Base-by-base conservation (phyloP, 2,113 vertebrate species). In the Labeo rohita region DNA sequence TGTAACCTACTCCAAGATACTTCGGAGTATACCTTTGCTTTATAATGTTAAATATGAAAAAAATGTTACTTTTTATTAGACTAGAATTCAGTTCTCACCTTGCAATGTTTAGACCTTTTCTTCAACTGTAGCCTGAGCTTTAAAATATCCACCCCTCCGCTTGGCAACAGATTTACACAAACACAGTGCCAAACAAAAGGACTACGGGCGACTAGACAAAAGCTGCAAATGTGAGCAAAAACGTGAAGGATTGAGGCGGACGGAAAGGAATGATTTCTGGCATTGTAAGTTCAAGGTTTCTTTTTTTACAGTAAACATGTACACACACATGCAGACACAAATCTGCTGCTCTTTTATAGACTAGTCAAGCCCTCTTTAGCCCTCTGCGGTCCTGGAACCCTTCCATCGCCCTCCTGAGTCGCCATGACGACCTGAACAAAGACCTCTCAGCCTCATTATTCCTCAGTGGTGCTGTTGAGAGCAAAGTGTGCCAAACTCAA, bases 291-390 rank as follows among this genome's bases (percentile, higher is more conserved):
- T 49, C 21, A 10, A 72, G 39, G 8, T 73, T 21, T 11, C 5
- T 15, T 21, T 12, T 39, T 49, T 2, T 76, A 49, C 39, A 59
- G 11, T 3, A 54, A 54, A 80, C 83, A 68, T 65, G 76, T 54
- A 65, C 45, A 86, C 43, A 83, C 80, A 83, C 75, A 80, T 23
- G 70, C 52, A 79, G 11, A 61, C 70, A 73, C 76, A 78, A 52
- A 2, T 43, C 23, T 78, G 66, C 74, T 61, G 16, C 15, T 21
- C 83, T 89, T 90, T 91, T 87, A 89, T 39, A 59, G 39, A 77
- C 18, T 43, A 80, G 75, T 84, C 75, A 86, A 83, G 81, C 63
- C 54, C 28, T 21, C 11, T 85, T 50, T 78, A 80, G 43, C 49
- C 75, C n/a, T 73, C 54, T 80, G 75, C 43, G 12, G 18, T 47